Percentiles rank a stretch among this genome's conserved stretches.
Evolutionary conservation across 2,113 vertebrate species (phyloP).

Genomic region (Euleptes europaea): DNA sequence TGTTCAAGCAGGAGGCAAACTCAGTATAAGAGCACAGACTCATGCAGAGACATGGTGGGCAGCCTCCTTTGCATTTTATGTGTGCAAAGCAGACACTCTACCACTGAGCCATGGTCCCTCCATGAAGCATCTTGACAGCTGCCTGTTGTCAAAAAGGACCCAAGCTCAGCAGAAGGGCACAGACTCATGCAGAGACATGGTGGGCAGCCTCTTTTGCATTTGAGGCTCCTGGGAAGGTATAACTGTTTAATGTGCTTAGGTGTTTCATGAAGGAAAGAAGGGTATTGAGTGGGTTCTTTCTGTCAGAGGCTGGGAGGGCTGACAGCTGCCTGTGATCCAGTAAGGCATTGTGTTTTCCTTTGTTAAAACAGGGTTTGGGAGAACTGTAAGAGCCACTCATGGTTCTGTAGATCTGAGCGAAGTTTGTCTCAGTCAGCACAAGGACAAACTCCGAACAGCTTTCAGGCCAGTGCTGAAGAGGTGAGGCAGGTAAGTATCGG

Average conservation of each 20-base stretch:
- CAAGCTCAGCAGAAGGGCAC: too few relatives aligned
- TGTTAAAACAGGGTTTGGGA: slow-evolving; percentile 70
- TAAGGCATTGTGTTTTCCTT: background rate
- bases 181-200: background rate
- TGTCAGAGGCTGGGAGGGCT: background rate
- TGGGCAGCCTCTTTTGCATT: background rate
- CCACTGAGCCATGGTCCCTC: too few relatives aligned
- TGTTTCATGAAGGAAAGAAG: background rate
- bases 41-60: background rate
- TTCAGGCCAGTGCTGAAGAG: slow-evolving; percentile 90
- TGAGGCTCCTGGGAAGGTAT: background rate
- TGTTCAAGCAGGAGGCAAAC: too few relatives aligned
- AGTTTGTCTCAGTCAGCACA: slow-evolving; percentile 57
- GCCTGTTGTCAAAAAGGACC: too few relatives aligned
- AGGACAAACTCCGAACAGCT: slow-evolving; percentile 81
- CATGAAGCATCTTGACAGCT: too few relatives aligned
- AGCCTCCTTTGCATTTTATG: too few relatives aligned
- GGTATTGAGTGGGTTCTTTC: background rate
- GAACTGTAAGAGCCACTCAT: slow-evolving; percentile 64
- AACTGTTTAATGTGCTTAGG: too few relatives aligned
- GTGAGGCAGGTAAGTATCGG: slow-evolving; percentile 78
- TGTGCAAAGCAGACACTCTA: too few relatives aligned
- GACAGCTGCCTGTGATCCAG: background rate
- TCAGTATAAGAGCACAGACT: too few relatives aligned
- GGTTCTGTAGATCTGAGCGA: slow-evolving; percentile 71